A percentile compares a stretch with the other conserved stretches of the same genome.
Conservation (phyloP, 1,140 invertebrate species). For the Bactericera cockerelli region DNA sequence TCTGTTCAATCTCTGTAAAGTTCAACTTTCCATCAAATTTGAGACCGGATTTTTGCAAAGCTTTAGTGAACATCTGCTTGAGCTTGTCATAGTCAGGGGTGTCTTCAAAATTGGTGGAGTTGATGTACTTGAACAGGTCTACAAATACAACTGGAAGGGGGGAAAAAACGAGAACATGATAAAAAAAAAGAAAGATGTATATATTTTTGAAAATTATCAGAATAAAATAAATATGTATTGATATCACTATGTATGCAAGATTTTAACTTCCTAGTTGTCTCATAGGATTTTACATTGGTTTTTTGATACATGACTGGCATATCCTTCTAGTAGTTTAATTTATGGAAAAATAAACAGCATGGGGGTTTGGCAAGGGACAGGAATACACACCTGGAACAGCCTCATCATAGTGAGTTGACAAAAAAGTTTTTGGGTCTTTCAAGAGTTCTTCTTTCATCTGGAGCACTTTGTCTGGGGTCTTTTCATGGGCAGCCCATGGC, state of each 20-base stretch:
- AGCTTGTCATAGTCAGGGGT: slow-evolving; percentile 50
- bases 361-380: no score
- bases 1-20: background rate
- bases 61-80: slow-evolving; percentile 31
- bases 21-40: background rate
- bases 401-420: slow-evolving; percentile 37
- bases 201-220: no score
- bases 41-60: slow-evolving; percentile 14
- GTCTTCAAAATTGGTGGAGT: slow-evolving; percentile 49
- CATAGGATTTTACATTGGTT: no score
- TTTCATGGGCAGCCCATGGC: slow-evolving; percentile 66
- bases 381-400: slow-evolving; percentile 36
- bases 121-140: slow-evolving; percentile 53
- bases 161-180: background rate
- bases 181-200: no score
- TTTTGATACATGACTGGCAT: no score
- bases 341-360: no score
- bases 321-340: no score
- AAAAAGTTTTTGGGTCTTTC: slow-evolving; percentile 34
- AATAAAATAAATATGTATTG: no score
- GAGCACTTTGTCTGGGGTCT: slow-evolving; percentile 61
- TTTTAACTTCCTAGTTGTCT: no score
- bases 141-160: slow-evolving; percentile 32
- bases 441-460: slow-evolving; percentile 51
- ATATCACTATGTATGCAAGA: no score